Conservation (phyloP, 2,888 invertebrate species). For the Ennomos quercinarius region DNA sequence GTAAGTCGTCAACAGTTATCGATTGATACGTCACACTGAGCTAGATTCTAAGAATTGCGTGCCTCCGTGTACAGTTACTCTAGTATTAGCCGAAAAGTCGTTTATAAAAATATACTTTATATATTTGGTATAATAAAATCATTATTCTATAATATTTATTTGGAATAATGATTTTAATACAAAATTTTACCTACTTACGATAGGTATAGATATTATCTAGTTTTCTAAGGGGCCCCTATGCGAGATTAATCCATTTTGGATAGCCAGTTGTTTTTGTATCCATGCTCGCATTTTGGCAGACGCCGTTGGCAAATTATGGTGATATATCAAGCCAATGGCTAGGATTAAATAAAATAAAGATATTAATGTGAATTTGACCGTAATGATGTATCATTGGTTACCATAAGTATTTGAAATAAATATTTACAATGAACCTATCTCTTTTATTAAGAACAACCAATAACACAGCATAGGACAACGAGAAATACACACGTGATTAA, state of each 20-base stretch:
- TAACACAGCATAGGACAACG: too few relatives aligned
- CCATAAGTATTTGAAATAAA: conserved; percentile 86
- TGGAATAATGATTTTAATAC: conserved; percentile 48
- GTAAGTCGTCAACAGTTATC: conserved; percentile 8
- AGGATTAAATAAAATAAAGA: conserved; percentile 57
- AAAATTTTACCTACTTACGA: conserved; percentile 49
- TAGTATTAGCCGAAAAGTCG: conserved; percentile 56
- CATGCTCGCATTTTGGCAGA: conserved; percentile 60
- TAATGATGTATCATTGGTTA: conserved; percentile 84
- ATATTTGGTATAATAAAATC: conserved; percentile 38
- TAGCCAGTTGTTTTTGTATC: conserved; percentile 43
- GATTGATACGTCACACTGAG: conserved; percentile 42
- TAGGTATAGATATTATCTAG: conserved; percentile 64
- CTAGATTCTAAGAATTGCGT: conserved; percentile 79
- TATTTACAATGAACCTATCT: conserved; percentile 75
- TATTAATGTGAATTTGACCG: conserved; percentile 68
- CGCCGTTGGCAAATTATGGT: conserved; percentile 67
- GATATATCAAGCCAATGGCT: conserved; percentile 78
- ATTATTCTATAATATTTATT: conserved; percentile 35
- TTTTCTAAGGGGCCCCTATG: conserved; percentile 72
- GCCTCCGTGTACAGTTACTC: conserved; percentile 78
- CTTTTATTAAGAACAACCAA: conserved; percentile 37
- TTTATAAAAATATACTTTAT: conserved; percentile 43
- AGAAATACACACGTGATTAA: too few relatives aligned
- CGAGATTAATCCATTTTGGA: conserved; percentile 56